Conservation (phyloP, 2,113 vertebrate genomes). For the Tyto alba region DNA sequence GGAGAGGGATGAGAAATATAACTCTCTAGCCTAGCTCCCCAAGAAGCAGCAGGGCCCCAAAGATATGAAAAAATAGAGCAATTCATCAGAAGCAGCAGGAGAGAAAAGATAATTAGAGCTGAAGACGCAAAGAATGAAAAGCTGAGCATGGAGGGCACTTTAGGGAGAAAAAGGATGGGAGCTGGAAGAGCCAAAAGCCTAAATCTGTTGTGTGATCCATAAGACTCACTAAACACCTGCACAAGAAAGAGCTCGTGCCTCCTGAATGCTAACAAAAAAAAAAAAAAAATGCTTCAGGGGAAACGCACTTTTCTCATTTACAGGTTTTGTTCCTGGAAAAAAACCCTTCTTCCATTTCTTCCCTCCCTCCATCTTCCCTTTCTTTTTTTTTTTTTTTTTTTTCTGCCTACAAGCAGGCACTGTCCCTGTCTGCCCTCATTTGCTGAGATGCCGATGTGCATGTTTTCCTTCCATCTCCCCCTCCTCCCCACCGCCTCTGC, state of each 20-base stretch:
- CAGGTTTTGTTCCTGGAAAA: neutral
- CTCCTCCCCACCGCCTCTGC: neutral
- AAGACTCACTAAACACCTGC: conserved; percentile 20
- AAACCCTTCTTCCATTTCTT: neutral
- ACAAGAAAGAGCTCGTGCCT: neutral
- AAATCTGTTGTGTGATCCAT: conserved; percentile 28
- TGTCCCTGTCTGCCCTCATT: neutral
- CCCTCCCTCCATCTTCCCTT: neutral
- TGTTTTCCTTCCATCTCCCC: neutral
- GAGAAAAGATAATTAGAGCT: conserved; percentile 59
- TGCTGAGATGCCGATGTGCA: neutral
- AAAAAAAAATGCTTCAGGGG: neutral
- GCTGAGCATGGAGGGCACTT: conserved; percentile 35
- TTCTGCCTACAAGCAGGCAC: neutral
- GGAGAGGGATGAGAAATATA: conserved; percentile 16
- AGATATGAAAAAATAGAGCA: neutral
- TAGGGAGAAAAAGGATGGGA: conserved; percentile 25
- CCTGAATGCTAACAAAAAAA: neutral
- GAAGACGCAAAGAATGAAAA: conserved; percentile 17
- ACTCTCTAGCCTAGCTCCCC: conserved; percentile 1
- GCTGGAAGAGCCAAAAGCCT: conserved; percentile 9
- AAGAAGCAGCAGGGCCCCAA: conserved; percentile 26
- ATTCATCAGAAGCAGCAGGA: conserved; percentile 64
- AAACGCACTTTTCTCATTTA: neutral
- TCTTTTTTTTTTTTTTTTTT: neutral